phyloP scores from a whole-genome alignment of 2,113 vertebrate genomes.

The Myodes glareolus region DNA sequence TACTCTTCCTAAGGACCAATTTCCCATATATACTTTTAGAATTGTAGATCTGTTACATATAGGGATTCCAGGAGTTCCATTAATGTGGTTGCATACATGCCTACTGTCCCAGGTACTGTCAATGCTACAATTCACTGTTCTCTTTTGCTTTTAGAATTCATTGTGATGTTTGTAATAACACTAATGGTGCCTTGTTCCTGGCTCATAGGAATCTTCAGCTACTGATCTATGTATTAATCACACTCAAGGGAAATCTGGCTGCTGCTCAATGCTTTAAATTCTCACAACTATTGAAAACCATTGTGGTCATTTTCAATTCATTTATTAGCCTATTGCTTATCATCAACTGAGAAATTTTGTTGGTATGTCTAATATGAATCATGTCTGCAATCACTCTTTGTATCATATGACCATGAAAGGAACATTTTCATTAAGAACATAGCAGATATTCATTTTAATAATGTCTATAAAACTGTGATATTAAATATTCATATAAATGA shows the following conservation, averaged over 20 bases:
- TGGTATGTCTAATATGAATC: constrained; percentile 52
- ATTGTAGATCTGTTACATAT: neutral
- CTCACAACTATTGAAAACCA: constrained; percentile 61
- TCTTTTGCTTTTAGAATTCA: constrained; percentile 67
- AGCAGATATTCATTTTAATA: neutral
- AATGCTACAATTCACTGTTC: constrained; percentile 54
- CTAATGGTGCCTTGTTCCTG: constrained; percentile 55
- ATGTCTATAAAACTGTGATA: neutral
- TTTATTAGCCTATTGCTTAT: constrained; percentile 63
- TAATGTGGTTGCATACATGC: constrained; percentile 14
- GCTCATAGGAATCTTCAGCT: constrained; percentile 43
- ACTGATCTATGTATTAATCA: constrained; percentile 63
- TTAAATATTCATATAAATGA: constrained; percentile 60
- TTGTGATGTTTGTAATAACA: constrained; percentile 48
- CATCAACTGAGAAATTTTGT: constrained; percentile 58
- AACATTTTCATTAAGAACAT: neutral
- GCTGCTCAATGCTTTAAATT: constrained; percentile 59
- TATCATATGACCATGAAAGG: neutral
- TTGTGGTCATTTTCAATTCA: constrained; percentile 71
- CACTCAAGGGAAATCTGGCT: constrained; percentile 73
- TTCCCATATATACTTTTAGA: neutral
- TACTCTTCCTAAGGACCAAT: neutral
- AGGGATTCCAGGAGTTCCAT: neutral
- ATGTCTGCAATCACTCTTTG: neutral
- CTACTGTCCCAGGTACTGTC: neutral